Percentiles rank a stretch among this genome's conserved stretches.
phyloP scores from a whole-genome alignment of 1,140 invertebrate species.

The Conus betulinus region DNA sequence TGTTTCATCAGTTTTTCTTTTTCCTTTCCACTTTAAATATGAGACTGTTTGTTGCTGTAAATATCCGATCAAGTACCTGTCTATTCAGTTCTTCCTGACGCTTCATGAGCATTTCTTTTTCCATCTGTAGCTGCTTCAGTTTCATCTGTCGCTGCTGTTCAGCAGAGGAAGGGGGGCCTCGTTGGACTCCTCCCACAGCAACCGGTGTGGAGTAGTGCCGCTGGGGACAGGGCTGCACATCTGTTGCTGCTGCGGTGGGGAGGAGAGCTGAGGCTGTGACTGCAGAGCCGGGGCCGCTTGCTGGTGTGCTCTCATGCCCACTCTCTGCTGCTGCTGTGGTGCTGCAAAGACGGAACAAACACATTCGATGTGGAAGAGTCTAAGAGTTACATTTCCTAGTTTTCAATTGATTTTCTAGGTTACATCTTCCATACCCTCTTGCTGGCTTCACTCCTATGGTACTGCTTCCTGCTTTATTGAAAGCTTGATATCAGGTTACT shows the following conservation, averaged over 20 bases:
- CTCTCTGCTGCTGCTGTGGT: constrained; percentile 65
- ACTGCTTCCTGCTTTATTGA: no score
- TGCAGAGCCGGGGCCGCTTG: constrained; percentile 75
- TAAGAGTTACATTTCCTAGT: no score
- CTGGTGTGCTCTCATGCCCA: constrained; percentile 75
- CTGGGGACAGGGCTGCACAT: constrained; percentile 83
- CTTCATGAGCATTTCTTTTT: constrained; percentile 89
- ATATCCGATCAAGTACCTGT: constrained; percentile 79
- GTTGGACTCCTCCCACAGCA: constrained; percentile 28
- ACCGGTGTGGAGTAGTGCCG: constrained; percentile 25
- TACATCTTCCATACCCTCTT: no score
- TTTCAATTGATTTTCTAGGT: no score
- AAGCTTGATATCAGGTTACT: no score
- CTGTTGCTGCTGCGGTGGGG: constrained; percentile 58
- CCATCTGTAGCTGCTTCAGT: constrained; percentile 88
- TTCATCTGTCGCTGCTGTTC: constrained; percentile 60
- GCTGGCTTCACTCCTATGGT: no score
- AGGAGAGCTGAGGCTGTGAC: constrained; percentile 57
- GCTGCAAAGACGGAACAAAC: constrained; percentile 44
- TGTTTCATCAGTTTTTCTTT: no score
- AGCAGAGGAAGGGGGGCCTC: constrained; percentile 36
- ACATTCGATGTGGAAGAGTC: neutral
- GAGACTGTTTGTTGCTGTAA: no score
- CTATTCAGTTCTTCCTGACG: constrained; percentile 91
- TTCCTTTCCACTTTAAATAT: no score